Conservation (phyloP, 2,797 vertebrate species). For the Hippocampus kuda region DNA sequence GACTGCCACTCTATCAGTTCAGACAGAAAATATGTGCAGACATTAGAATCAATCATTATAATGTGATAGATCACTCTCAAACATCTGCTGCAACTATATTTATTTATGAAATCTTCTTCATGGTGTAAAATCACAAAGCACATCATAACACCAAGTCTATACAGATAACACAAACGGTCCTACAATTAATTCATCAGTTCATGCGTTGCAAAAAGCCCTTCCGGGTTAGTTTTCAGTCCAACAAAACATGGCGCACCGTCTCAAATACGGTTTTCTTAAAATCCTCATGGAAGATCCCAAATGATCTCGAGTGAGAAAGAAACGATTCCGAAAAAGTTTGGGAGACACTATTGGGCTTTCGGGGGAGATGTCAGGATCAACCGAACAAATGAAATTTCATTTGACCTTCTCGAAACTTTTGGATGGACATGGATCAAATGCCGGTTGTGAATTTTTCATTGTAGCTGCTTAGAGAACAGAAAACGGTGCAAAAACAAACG, state of each 20-base stretch:
- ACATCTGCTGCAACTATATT: background rate
- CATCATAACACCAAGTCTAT: background rate
- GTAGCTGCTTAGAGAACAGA: no score
- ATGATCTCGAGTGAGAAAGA: conserved; percentile 16
- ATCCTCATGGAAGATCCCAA: conserved; percentile 26
- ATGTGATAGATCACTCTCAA: background rate
- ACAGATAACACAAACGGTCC: background rate
- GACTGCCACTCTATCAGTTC: no score
- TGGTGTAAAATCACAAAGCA: background rate
- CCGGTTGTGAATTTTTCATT: no score
- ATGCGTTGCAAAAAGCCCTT: background rate
- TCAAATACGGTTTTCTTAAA: conserved; percentile 1
- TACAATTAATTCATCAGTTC: background rate
- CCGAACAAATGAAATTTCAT: background rate
- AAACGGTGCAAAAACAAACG: no score
- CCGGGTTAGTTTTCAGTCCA: background rate
- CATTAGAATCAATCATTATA: background rate
- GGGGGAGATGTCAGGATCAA: background rate
- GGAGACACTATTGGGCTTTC: background rate
- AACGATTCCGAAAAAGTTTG: background rate
- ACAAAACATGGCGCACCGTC: background rate
- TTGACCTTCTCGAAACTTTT: background rate
- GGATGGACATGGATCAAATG: background rate
- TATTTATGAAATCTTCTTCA: background rate
- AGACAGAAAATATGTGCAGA: background rate